A percentile compares a stretch with the other conserved stretches of the same genome.
These are phyloP conservation scores for Nyctibius grandis DNA, from an alignment of 2,797 vertebrate genomes.

Conservation along the genomic window DNA sequence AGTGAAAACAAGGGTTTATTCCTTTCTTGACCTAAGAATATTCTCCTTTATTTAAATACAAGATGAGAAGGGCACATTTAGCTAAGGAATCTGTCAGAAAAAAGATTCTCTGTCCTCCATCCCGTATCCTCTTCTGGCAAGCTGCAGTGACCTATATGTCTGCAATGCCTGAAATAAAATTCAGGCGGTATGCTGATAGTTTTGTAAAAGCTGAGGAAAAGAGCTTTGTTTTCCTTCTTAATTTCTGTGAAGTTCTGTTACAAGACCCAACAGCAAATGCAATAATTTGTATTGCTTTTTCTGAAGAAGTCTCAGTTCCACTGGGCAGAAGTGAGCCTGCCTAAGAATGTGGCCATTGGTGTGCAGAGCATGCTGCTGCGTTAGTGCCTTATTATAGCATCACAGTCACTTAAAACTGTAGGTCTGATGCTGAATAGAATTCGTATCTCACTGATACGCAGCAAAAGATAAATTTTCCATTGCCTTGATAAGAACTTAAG, in stretches of 20 bases:
- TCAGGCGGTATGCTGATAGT: background rate
- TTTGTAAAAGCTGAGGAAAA: background rate
- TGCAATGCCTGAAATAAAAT: background rate
- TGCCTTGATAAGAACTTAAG: background rate
- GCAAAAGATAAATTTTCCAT: background rate
- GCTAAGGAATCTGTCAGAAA: background rate
- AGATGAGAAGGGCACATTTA: background rate
- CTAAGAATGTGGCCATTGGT: background rate
- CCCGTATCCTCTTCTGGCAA: background rate
- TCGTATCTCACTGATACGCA: background rate
- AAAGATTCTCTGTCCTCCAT: background rate
- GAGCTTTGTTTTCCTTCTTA: background rate
- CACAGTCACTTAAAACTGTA: constrained; percentile 16
- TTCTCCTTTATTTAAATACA: background rate
- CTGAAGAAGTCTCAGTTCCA: background rate
- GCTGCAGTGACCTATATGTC: background rate
- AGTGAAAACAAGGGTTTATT: background rate
- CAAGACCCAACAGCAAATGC: background rate
- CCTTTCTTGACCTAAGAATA: background rate
- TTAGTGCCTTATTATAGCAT: constrained; percentile 3
- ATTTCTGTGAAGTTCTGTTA: background rate
- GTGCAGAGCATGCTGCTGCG: background rate
- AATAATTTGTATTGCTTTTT: constrained; percentile 13
- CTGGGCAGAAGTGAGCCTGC: background rate
- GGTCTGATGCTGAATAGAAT: constrained; percentile 8